These are phyloP conservation scores for Hippoglossus stenolepis DNA, from an alignment of 2,113 vertebrate species.

Conservation along the genomic window DNA sequence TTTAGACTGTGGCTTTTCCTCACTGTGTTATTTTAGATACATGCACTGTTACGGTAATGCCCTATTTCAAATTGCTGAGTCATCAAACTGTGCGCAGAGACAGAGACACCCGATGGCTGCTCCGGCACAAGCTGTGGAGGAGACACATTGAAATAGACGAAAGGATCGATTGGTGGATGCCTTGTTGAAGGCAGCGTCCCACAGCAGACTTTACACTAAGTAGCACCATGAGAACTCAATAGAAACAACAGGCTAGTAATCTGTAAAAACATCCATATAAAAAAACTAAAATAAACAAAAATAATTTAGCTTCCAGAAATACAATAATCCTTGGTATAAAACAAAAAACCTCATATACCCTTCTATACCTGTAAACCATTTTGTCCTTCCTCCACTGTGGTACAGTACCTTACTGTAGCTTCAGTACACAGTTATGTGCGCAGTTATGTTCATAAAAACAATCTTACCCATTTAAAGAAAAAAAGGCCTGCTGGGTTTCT, in stretches of 20 bases:
- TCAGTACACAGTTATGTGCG: conserved; percentile 31
- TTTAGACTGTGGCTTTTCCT: conserved; percentile 65
- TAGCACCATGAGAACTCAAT: conserved; percentile 71
- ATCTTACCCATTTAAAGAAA: conserved; percentile 35
- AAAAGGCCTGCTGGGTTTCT: conserved; percentile 53
- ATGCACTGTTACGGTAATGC: conserved; percentile 59
- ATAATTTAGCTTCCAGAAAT: conserved; percentile 67
- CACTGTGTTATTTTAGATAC: conserved; percentile 56
- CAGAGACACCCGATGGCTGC: conserved; percentile 23
- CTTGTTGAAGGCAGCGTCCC: conserved; percentile 22
- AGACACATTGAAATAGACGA: conserved; percentile 20
- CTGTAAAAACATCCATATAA: conserved; percentile 47
- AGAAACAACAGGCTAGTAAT: conserved; percentile 27
- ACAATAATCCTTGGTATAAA: conserved; percentile 66
- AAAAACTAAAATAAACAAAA: conserved; percentile 48
- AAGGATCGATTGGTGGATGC: conserved; percentile 15
- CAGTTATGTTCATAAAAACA: conserved; percentile 51
- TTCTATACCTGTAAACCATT: conserved; percentile 47
- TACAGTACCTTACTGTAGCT: conserved; percentile 48
- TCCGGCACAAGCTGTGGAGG: conserved; percentile 9
- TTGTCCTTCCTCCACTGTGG: conserved; percentile 14
- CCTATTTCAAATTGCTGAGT: conserved; percentile 69
- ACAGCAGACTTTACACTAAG: conserved; percentile 31
- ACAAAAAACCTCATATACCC: conserved; percentile 33
- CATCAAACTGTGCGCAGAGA: conserved; percentile 29